Conservation (phyloP, 2,888 invertebrate species). For the Rambutsinella grinnellia region DNA sequence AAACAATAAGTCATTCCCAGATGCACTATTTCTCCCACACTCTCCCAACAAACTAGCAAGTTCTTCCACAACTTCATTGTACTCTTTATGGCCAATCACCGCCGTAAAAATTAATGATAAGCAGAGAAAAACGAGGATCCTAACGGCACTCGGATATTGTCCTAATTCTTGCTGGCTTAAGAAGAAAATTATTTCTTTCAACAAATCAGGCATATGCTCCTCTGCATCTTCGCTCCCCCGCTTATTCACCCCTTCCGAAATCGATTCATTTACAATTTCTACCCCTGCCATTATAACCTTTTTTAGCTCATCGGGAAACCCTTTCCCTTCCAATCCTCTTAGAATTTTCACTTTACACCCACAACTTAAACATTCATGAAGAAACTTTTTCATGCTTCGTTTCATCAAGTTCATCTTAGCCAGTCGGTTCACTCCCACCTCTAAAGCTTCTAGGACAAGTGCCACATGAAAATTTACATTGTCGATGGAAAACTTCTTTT, state of each 20-base stretch:
- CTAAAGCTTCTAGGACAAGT: slow-evolving; percentile 48
- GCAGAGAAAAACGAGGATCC: slow-evolving; percentile 44
- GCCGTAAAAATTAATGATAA: slow-evolving; percentile 26
- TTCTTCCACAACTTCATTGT: slow-evolving; percentile 19
- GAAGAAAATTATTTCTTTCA: slow-evolving; percentile 46
- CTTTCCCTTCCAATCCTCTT: not conserved
- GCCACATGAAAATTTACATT: slow-evolving; percentile 52
- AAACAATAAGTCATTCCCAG: slow-evolving; percentile 61
- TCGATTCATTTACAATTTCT: slow-evolving; percentile 46
- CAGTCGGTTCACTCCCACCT: slow-evolving; percentile 48
- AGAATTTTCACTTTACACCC: slow-evolving; percentile 17
- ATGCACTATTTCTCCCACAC: slow-evolving; percentile 43
- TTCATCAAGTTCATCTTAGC: slow-evolving; percentile 55
- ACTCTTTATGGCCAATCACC: slow-evolving; percentile 14
- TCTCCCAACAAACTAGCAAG: slow-evolving; percentile 37
- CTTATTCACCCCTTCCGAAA: slow-evolving; percentile 2
- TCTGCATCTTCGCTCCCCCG: not conserved
- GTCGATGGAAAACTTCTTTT: too few species aligned
- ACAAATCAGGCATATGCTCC: slow-evolving; percentile 43
- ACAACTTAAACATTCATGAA: slow-evolving; percentile 14
- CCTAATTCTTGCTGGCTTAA: slow-evolving; percentile 49
- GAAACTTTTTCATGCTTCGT: slow-evolving; percentile 16
- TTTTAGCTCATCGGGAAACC: slow-evolving; percentile 8
- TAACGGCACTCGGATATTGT: slow-evolving; percentile 53
- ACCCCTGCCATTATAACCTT: slow-evolving; percentile 11